phyloP scores from a whole-genome alignment of 2,797 vertebrate genomes.

The Aplochiton taeniatus region DNA sequence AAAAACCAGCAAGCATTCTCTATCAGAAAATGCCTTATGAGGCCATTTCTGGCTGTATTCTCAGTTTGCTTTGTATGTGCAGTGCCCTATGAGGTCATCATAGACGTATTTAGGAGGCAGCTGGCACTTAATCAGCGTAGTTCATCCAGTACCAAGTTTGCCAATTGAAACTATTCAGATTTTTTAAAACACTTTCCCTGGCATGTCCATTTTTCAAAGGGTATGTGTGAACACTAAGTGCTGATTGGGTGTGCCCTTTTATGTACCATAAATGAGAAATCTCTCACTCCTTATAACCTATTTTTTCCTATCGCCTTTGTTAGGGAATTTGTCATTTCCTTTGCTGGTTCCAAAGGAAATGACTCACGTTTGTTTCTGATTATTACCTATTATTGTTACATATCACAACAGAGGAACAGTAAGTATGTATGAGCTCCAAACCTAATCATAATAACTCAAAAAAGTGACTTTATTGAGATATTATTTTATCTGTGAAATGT shows the following conservation, averaged over 20 bases:
- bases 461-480: no score
- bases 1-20: no score
- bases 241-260: conserved; percentile 6
- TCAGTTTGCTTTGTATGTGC: conserved; percentile 32
- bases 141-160: conserved; percentile 20
- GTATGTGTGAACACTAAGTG: conserved; percentile 12
- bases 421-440: no score
- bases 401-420: no score
- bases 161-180: conserved; percentile 21
- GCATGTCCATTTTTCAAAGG: conserved; percentile 1
- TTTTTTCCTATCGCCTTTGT: conserved; percentile 40
- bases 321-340: conserved; percentile 54
- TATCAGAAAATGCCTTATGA: conserved; percentile 37
- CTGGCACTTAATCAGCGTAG: conserved; percentile 24
- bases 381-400: not conserved
- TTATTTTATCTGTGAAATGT: no score
- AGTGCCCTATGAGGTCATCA: conserved; percentile 35
- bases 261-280: conserved; percentile 24
- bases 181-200: conserved; percentile 23
- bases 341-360: conserved; percentile 52
- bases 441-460: no score
- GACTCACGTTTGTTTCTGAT: conserved; percentile 6
- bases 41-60: conserved; percentile 42
- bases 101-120: conserved; percentile 42
- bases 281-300: conserved; percentile 34